Base-by-base conservation (phyloP, 2,113 vertebrate genomes). In the Pyxicephalus adspersus region DNA sequence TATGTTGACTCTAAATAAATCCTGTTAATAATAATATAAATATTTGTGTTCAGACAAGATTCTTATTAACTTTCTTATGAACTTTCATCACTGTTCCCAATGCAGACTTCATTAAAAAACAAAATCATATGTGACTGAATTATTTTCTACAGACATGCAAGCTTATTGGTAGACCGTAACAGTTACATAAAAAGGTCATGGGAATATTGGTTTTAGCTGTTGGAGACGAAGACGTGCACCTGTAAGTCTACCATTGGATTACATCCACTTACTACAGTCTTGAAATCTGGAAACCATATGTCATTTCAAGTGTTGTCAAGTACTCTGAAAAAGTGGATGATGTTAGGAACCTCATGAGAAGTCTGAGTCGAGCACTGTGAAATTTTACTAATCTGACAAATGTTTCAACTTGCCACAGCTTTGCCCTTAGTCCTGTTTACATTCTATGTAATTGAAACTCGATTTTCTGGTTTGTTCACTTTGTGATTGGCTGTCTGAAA, bases 391-490 rank as follows among this genome's bases (percentile, higher is more conserved):
- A 80, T 84, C 83, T 77, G 77, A 84, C 83, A 86, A 85, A 54
- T 87, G 86, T 87, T 88, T 86, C 78, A 83, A 85, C 88, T 91
- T 86, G 86, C 85, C 84, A 71, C 81, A 73, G 85, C 89, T 86
- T 85, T 83, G 84, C 82, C 86, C 82, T 85, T 25, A 87, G 87
- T 86, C 87, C 86, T 90, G 89, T 90, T 91, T 86, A 84, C 64
- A 68, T 89, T 83, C 89, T 88, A 86, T 88, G 85, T 87, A 89
- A 90, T 85, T 86, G 87, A 89, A 88, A 93, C 92, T 89, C 1
- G 92, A 88, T 86, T 78, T 85, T 91, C 93, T 89, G 85, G 92
- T 93, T 91, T 17, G 87, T 86, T 63, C 88, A 89, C 88, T 84
- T 86, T 86, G 83, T 86, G 0, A 73, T 84, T 81, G 57, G 55